Conservation (phyloP, 2,113 vertebrate genomes). For the Rhizomys pruinosus region DNA sequence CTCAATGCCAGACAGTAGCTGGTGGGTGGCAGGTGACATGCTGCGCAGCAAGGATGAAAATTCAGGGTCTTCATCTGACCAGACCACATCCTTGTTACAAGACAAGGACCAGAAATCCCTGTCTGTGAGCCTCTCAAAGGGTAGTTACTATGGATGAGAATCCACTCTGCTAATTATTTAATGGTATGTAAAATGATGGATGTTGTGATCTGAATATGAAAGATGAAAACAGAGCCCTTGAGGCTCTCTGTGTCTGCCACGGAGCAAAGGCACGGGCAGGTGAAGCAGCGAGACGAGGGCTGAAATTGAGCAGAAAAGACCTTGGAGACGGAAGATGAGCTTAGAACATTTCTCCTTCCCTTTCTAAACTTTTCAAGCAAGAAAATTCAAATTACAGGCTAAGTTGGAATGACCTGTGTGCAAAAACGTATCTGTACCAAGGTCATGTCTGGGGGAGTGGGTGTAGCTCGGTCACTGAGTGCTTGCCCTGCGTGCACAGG, state of each 20-base stretch:
- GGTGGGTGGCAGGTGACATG: neutral
- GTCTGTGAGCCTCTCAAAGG: neutral
- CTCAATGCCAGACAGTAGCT: neutral
- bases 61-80: neutral
- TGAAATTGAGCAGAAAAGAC: constrained; percentile 1
- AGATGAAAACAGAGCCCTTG: constrained; percentile 3
- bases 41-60: neutral
- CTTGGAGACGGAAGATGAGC: neutral
- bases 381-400: neutral
- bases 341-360: neutral
- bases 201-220: constrained; percentile 2
- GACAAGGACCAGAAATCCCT: neutral
- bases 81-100: neutral
- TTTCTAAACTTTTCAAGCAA: neutral
- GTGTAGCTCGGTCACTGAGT: neutral
- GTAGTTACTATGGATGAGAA: neutral
- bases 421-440: neutral
- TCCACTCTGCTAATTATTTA: constrained; percentile 20
- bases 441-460: neutral
- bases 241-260: neutral
- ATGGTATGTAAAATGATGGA: neutral
- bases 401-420: neutral
- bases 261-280: neutral
- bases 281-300: neutral
- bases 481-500: neutral